phyloP scores from a whole-genome alignment of 2,888 invertebrate genomes.

The Clunio marinus region DNA sequence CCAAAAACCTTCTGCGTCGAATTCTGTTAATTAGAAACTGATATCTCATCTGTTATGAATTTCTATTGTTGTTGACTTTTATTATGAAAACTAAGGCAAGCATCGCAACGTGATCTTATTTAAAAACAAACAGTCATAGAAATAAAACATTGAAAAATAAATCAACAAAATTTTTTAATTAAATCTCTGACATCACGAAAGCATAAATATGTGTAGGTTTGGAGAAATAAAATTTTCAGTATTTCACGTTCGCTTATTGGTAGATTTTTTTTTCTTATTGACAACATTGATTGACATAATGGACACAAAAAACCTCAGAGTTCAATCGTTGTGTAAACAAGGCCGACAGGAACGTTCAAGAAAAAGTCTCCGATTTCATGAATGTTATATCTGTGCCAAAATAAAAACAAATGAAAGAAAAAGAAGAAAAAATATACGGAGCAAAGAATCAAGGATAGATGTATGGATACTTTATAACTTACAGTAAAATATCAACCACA shows the following conservation, averaged over 20 bases:
- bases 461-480: too few species aligned
- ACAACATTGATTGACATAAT: constrained; percentile 3
- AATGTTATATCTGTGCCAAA: neutral
- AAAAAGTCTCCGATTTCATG: constrained; percentile 19
- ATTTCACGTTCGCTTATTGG: too few species aligned
- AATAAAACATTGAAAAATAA: too few species aligned
- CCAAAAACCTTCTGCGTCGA: neutral
- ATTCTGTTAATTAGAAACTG: neutral
- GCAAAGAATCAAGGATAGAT: neutral
- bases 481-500: too few species aligned
- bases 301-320: constrained; percentile 8
- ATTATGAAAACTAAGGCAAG: too few species aligned
- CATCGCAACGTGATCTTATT: neutral
- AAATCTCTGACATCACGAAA: too few species aligned
- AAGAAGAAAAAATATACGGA: neutral
- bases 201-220: too few species aligned
- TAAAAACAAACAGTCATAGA: too few species aligned
- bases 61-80: neutral
- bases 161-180: too few species aligned
- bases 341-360: neutral
- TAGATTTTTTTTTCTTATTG: too few species aligned
- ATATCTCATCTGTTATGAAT: neutral
- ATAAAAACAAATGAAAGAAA: neutral
- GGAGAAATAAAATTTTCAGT: too few species aligned
- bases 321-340: constrained; percentile 6